phyloP scores from a whole-genome alignment of 2,797 vertebrate species.

The Molossus molossus region DNA sequence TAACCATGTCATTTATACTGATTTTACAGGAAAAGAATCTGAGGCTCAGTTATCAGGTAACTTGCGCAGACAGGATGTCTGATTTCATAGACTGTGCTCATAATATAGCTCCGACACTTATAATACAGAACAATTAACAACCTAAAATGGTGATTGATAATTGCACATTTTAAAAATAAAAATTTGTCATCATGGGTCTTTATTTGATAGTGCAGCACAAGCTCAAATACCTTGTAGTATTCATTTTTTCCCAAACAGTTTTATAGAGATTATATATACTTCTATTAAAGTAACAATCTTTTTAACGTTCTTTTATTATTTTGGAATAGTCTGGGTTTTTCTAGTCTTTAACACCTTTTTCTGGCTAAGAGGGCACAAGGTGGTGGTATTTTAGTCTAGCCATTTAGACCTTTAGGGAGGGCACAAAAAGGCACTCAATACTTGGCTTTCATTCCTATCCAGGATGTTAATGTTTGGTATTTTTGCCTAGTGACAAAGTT shows the following conservation, averaged over 20 bases:
- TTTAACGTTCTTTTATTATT: conserved; percentile 30
- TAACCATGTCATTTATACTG: neutral
- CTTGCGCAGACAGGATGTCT: neutral
- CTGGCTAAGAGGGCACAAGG: neutral
- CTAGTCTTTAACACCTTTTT: neutral
- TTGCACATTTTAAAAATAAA: neutral
- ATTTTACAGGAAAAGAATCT: neutral
- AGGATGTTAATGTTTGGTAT: neutral
- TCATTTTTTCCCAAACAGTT: conserved; percentile 33
- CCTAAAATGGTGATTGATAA: neutral
- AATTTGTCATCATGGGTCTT: neutral
- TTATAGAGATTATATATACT: neutral
- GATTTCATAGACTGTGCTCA: neutral
- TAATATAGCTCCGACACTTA: neutral
- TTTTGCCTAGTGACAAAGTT: neutral
- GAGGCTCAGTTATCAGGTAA: neutral
- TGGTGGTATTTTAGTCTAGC: neutral
- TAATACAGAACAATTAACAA: neutral
- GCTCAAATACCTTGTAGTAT: neutral
- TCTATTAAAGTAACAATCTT: conserved; percentile 37
- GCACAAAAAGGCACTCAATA: neutral
- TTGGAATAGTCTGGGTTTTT: conserved; percentile 33
- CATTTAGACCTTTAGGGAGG: neutral
- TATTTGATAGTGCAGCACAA: neutral
- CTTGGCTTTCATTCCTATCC: neutral